Evolutionary conservation across 53 echinoderm and acorn worm genomes (phyloP).

Genomic region (Zoroaster sp.): DNA sequence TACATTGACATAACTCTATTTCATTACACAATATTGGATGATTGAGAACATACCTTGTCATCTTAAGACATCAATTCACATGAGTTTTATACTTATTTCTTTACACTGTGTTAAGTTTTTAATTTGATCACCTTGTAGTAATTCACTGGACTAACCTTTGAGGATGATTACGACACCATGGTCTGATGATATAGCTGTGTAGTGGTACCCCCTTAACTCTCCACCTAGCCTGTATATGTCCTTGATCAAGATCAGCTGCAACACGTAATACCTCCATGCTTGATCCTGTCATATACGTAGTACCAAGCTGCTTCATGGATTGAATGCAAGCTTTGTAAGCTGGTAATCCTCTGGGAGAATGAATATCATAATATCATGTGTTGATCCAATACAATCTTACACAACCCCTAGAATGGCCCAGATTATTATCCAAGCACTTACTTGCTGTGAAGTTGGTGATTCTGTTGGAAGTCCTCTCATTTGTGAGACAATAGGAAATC

Average conservation of each 20-base stretch:
- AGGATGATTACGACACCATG: slow-evolving; percentile 69
- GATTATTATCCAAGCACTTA: too few relatives aligned
- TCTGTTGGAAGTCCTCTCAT: background rate
- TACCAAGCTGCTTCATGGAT: slow-evolving; percentile 77
- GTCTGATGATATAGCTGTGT: slow-evolving; percentile 72
- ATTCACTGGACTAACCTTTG: slow-evolving; percentile 70
- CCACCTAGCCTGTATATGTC: slow-evolving; percentile 89
- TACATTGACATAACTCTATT: too few relatives aligned
- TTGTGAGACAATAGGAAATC: too few relatives aligned
- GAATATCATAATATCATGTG: background rate
- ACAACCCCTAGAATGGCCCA: too few relatives aligned
- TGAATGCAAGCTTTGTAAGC: slow-evolving; percentile 88
- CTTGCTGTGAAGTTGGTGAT: background rate
- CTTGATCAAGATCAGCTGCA: slow-evolving; percentile 79
- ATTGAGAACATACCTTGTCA: too few relatives aligned
- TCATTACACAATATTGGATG: too few relatives aligned
- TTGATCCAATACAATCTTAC: too few relatives aligned
- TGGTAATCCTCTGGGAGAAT: slow-evolving; percentile 70
- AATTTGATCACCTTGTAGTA: too few relatives aligned
- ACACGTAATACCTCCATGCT: slow-evolving; percentile 87
- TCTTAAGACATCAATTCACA: too few relatives aligned
- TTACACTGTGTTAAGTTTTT: too few relatives aligned
- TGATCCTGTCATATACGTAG: slow-evolving; percentile 69
- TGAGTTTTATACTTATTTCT: too few relatives aligned
- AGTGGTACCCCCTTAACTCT: slow-evolving; percentile 84